A percentile compares a stretch with the other conserved stretches of the same genome.
These are phyloP conservation scores for Andrena flavipes DNA, from an alignment of 2,888 invertebrate genomes.

Conservation along the genomic window DNA sequence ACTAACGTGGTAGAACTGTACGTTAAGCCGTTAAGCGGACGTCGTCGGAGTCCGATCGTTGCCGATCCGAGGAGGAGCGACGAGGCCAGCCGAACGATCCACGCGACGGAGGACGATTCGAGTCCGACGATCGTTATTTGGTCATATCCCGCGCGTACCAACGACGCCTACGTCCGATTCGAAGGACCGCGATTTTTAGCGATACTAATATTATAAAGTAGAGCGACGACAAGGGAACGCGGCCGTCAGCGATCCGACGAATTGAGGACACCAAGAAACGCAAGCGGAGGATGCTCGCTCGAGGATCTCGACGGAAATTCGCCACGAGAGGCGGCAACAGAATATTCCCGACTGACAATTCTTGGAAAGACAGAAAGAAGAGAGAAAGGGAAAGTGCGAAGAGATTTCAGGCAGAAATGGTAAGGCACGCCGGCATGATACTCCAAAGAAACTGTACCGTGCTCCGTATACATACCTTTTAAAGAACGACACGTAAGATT, in stretches of 20 bases:
- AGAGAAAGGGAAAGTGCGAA: slow-evolving; percentile 2
- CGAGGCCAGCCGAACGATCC: slow-evolving; percentile 21
- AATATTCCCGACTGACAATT: slow-evolving; percentile 48
- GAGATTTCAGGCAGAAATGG: not conserved
- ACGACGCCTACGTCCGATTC: slow-evolving; percentile 71
- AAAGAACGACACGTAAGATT: slow-evolving; percentile 71
- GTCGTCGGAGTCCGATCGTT: slow-evolving; percentile 42
- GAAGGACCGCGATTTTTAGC: slow-evolving; percentile 69
- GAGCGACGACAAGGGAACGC: slow-evolving; percentile 29
- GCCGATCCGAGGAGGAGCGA: slow-evolving; percentile 8
- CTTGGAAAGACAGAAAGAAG: slow-evolving; percentile 4
- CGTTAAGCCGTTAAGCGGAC: slow-evolving; percentile 63
- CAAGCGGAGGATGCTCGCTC: not conserved
- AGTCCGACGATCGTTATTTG: slow-evolving; percentile 49
- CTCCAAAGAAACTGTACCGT: slow-evolving; percentile 83
- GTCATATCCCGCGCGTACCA: slow-evolving; percentile 68
- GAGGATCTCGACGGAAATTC: slow-evolving; percentile 7
- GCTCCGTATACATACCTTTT: slow-evolving; percentile 80
- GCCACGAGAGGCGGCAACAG: slow-evolving; percentile 10
- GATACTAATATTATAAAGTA: slow-evolving; percentile 62
- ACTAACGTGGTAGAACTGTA: slow-evolving; percentile 39
- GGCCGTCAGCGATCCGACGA: slow-evolving; percentile 13
- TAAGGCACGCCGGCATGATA: slow-evolving; percentile 67
- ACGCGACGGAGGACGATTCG: slow-evolving; percentile 39
- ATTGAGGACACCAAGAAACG: not conserved